Base-by-base conservation (phyloP, 2,797 vertebrate genomes). In the Astyanax mexicanus region DNA sequence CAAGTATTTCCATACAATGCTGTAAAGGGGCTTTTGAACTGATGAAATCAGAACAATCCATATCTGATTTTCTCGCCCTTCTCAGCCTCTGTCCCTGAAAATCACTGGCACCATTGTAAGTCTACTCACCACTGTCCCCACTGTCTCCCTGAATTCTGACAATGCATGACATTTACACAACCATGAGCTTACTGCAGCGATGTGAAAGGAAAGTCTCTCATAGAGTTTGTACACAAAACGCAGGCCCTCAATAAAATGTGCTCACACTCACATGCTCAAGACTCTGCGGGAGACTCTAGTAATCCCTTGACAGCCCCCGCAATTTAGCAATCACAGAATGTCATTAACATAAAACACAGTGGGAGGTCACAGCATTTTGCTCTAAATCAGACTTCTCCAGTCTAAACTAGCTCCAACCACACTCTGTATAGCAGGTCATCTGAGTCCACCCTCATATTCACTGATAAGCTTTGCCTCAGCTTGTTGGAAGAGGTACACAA, bases 371-470 rank as follows among this genome's bases (percentile, higher is more conserved):
- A 23, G 60, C 60, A 47, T 60, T 45, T 58, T 61, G n/a, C n/a
- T 11, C 64, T 21, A 45, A 60, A 72, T 6, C 38, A 35, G 54
- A 17, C 17, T 35, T 47, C 60, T 60, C 69, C n/a, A 72, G 69
- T 37, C 40, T 5, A 40, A 17, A 49, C 17, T 13, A 58, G 38
- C 25, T 71, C 15, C 1, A 13, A 54, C 23, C 10, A 58, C 37
- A 25, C 25, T 40, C 35, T 40, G 51, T 44, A 42, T 51, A 32
- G 47, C 35, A 55, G 49, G 42, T 61, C 29, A 54, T 19, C 55
- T 42, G 67, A 69, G 67, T 55, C 55, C 29, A 32, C 13, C 13
- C 8, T 32, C n/a, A n/a, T 32, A 7, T 61, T 61, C n/a, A 57
- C 57, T 15, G 0, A 17, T 1, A 57, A 37, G 60, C 60, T 66